Base-by-base conservation (phyloP, 2,888 invertebrate genomes). In the Meteorus cinctellus region DNA sequence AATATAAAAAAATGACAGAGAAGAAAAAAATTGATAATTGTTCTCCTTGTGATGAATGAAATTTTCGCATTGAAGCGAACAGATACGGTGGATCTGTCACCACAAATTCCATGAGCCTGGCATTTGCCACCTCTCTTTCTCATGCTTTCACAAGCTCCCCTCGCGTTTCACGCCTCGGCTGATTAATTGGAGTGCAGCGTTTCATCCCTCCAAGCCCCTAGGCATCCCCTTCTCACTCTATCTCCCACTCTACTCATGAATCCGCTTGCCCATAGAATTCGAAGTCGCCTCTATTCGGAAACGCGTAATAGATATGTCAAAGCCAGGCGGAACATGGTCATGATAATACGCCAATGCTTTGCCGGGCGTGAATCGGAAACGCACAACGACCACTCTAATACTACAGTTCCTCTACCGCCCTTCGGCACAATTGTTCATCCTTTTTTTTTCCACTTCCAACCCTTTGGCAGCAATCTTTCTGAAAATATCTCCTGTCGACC, bases 271-370 rank as follows among this genome's bases (percentile, higher is more conserved):
- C 79, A 84, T 84, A 84, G 86, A 86, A 86, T 86, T 86, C 86
- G 82, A 87, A 87, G 86, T 88, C 86, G 84, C 84, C 84, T 85
- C 86, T 85, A 86, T 88, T 87, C 84, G 85, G 84, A 83, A 85
- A 84, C 84, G 85, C 86, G 87, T 88, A 88, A 89, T 89, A 88
- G 89, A 89, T 87, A 87, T 88, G 89, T 88, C 88, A 89, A 86
- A 89, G 86, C 82, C 88, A 89, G 87, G 79, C 81, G 79, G 84
- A 84, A 86, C 84, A 83, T 84, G 85, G 83, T 85, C 85, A 86
- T 82, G 87, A 88, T 88, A 87, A 88, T 89, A 87, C 86, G 85
- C 83, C 81, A 82, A 84, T 84, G 83, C 82, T 81, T 78, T 68
- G 74, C 48, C 74, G 51, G 80, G 75, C 77, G 72, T 78, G 78